Base-by-base conservation (phyloP, 2,888 invertebrate species). In the Aromia moschata region DNA sequence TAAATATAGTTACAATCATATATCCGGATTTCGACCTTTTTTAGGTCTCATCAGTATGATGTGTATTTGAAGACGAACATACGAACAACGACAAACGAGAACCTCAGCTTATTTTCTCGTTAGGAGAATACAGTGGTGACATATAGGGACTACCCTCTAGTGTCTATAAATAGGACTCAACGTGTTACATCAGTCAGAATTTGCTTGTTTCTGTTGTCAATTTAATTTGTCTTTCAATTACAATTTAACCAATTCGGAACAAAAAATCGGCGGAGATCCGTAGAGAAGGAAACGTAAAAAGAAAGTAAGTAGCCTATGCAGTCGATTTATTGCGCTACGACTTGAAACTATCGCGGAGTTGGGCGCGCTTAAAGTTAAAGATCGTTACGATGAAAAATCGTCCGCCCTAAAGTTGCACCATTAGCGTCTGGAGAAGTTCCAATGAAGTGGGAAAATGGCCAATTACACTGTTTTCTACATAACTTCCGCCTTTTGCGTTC, bases 371-470 rank as follows among this genome's bases (percentile, higher is more conserved):
- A 33, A 59, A 53, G 47, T 56, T 53, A 20, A 59, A 56, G 56
- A 56, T 58, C 58, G 59, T 62, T 62, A 54, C 41, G 56, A 61
- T 63, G 65, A 66, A 66, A 64, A 66, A 63, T 68, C 64, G 67
- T 65, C 64, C 58, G 56, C 37, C 40, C 62, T 62, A 65, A 69
- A 66, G 62, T 66, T 63, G 47, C 56, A 58, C 65, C 70, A 68
- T 70, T 70, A 70, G 66, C 60, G 62, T 65, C 60, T 65, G 67
- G 67, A 64, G 58, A 51, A 58, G 57, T 59, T 68, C 65, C 67
- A 68, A 67, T 68, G 65, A 59, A 56, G 56, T 64, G 62, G 62
- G 62, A 67, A 67, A 70, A 68, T 58, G 60, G 65, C 67, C 65
- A 67, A 68, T 68, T 70, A 68, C 59, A 60, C 57, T 58, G 56